These are phyloP conservation scores for Epizoanthus ramosus DNA, from an alignment of 92 coral and sea anemone species.

Conservation along the genomic window DNA sequence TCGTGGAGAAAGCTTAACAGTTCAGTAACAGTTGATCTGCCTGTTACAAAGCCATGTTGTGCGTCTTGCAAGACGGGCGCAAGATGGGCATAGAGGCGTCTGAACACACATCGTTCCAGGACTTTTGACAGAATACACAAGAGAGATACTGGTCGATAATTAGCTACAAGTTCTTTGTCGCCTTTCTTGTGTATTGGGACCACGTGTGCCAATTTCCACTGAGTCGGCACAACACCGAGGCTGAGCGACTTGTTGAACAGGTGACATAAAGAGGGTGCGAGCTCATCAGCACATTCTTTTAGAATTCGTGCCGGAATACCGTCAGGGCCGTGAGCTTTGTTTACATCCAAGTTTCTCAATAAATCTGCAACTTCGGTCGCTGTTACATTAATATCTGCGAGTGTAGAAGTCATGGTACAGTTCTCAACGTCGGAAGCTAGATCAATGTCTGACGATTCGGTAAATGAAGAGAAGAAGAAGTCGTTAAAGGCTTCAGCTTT, in stretches of 20 bases:
- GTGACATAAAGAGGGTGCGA: constrained; percentile 35
- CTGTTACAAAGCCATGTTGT: constrained; percentile 11
- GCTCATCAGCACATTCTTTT: constrained; percentile 33
- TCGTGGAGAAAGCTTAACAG: constrained; percentile 1
- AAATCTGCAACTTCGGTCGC: constrained; percentile 29
- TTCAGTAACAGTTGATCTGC: constrained; percentile 14
- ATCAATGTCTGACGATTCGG: constrained; percentile 21
- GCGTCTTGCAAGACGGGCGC: constrained; percentile 8
- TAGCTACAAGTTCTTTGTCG: not conserved
- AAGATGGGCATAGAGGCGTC: not conserved
- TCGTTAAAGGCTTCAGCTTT: constrained; percentile 42
- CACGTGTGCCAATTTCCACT: constrained; percentile 33
- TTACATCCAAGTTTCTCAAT: constrained; percentile 16
- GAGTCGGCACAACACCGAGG: not conserved
- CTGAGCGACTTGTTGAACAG: constrained; percentile 33
- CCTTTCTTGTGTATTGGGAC: constrained; percentile 32
- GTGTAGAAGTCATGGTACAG: not conserved
- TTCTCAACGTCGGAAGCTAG: not conserved
- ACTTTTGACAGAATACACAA: constrained; percentile 1
- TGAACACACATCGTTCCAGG: not conserved
- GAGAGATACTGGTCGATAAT: constrained; percentile 18
- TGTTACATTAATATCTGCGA: not conserved
- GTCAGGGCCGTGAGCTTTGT: constrained; percentile 20
- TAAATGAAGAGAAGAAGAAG: constrained; percentile 2
- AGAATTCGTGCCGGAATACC: constrained; percentile 29